Percentiles rank a stretch among this genome's conserved stretches.
Conservation (phyloP, 2,888 invertebrate genomes). For the Amaurobius ferox region DNA sequence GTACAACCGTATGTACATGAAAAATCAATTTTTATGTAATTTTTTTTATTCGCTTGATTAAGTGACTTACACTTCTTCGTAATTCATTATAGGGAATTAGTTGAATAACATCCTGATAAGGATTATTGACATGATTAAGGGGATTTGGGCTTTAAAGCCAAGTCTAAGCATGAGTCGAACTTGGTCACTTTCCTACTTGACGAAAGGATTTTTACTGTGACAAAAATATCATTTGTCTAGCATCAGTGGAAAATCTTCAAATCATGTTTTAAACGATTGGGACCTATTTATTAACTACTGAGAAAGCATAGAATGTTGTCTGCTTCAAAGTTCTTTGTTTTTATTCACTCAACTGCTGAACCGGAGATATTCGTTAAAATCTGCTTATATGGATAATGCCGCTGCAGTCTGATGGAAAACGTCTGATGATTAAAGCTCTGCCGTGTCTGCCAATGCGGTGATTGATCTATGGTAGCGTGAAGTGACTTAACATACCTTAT, state of each 20-base stretch:
- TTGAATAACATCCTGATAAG: not conserved
- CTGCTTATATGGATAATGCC: not conserved
- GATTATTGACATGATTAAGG: not conserved
- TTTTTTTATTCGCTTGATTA: not conserved
- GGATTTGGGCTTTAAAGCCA: not conserved
- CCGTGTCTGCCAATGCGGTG: not conserved
- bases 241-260: not conserved
- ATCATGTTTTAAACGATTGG: not conserved
- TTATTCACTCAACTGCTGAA: not conserved
- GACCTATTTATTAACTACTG: no score
- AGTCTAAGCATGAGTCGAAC: no score
- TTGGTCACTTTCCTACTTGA: not conserved
- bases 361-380: not conserved
- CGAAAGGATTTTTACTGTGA: not conserved
- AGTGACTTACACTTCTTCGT: not conserved
- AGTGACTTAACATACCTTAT: not conserved
- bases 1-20: no score
- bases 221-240: not conserved
- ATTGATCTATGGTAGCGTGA: not conserved
- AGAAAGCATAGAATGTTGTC: no score
- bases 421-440: not conserved
- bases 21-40: no score
- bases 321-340: not conserved
- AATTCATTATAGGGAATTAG: slow-evolving; percentile 6
- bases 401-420: not conserved